These are phyloP conservation scores for Ctenoplectra terminalis DNA, from an alignment of 1,140 invertebrate genomes.

Conservation along the genomic window DNA sequence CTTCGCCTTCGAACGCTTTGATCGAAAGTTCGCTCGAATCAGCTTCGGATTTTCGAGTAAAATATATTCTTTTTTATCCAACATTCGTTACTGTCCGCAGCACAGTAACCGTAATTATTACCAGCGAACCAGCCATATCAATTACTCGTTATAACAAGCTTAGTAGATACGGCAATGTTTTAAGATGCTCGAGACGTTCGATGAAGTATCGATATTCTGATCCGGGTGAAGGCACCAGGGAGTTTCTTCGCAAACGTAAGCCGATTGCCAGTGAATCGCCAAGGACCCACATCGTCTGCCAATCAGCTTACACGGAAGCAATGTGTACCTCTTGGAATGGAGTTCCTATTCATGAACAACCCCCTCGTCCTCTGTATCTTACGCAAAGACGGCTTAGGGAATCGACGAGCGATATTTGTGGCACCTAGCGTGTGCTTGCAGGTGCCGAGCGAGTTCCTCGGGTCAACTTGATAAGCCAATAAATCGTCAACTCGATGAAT, in stretches of 20 bases:
- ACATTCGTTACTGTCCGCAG: neutral
- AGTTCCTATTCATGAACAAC: slow-evolving; percentile 19
- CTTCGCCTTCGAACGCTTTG: neutral
- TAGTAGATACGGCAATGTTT: neutral
- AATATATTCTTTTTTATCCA: too few species aligned
- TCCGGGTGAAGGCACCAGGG: slow-evolving; percentile 42
- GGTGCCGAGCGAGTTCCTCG: slow-evolving; percentile 39
- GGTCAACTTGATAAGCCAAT: slow-evolving; percentile 61
- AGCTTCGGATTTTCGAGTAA: fast-evolving
- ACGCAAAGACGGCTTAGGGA: slow-evolving; percentile 60
- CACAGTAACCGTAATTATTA: too few species aligned
- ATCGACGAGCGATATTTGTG: slow-evolving; percentile 62
- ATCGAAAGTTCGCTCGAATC: neutral
- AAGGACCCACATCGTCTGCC: slow-evolving; percentile 64
- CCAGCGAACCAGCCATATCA: neutral
- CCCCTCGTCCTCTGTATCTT: slow-evolving; percentile 32
- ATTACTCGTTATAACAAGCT: slow-evolving; percentile 11
- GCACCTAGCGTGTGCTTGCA: slow-evolving; percentile 37
- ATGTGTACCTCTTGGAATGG: slow-evolving; percentile 20
- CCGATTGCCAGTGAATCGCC: slow-evolving; percentile 64
- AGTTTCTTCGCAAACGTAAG: slow-evolving; percentile 56
- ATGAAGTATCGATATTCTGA: slow-evolving; percentile 57
- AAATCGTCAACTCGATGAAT: slow-evolving; percentile 50
- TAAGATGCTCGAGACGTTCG: slow-evolving; percentile 1
- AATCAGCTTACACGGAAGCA: slow-evolving; percentile 62